Percentiles rank a stretch among this genome's conserved stretches.
These are phyloP conservation scores for Antechinus flavipes DNA, from an alignment of 2,113 vertebrate genomes.

Conservation along the genomic window DNA sequence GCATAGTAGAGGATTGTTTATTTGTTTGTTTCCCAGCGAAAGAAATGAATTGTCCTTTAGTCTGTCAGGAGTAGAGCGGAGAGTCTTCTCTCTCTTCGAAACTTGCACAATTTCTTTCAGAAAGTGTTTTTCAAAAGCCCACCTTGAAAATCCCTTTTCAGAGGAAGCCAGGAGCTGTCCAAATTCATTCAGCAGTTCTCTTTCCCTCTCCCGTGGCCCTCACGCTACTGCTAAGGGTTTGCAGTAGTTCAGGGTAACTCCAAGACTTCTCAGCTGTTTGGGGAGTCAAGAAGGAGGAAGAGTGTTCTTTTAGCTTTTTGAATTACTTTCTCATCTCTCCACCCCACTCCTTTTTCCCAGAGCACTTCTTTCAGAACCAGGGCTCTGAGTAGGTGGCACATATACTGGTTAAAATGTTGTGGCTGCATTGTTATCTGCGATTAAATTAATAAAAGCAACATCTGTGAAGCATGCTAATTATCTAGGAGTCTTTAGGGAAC, in stretches of 20 bases:
- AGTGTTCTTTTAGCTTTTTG: slow-evolving; percentile 29
- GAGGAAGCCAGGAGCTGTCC: slow-evolving; percentile 72
- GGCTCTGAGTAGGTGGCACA: slow-evolving; percentile 2
- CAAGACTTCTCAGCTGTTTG: slow-evolving; percentile 5
- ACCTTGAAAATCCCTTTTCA: background rate
- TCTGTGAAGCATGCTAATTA: slow-evolving; percentile 46
- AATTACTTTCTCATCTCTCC: slow-evolving; percentile 28
- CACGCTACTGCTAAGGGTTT: background rate
- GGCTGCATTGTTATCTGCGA: slow-evolving; percentile 23
- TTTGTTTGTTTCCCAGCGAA: background rate
- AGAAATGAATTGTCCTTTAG: background rate
- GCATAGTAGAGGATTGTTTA: background rate
- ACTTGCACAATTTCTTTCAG: slow-evolving; percentile 58
- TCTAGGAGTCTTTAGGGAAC: slow-evolving; percentile 35
- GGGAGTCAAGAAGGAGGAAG: slow-evolving; percentile 14
- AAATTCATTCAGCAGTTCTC: slow-evolving; percentile 72
- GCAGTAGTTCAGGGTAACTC: background rate
- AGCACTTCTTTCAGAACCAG: slow-evolving; percentile 29
- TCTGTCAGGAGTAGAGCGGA: background rate
- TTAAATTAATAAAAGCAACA: background rate
- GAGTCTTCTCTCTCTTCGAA: slow-evolving; percentile 50
- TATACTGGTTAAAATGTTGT: background rate
- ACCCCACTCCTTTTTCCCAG: background rate
- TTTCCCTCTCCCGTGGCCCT: background rate
- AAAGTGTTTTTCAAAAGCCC: slow-evolving; percentile 47